A percentile compares a stretch with the other conserved stretches of the same genome.
phyloP scores from a whole-genome alignment of 2,797 vertebrate species.

The Streptopelia turtur region DNA sequence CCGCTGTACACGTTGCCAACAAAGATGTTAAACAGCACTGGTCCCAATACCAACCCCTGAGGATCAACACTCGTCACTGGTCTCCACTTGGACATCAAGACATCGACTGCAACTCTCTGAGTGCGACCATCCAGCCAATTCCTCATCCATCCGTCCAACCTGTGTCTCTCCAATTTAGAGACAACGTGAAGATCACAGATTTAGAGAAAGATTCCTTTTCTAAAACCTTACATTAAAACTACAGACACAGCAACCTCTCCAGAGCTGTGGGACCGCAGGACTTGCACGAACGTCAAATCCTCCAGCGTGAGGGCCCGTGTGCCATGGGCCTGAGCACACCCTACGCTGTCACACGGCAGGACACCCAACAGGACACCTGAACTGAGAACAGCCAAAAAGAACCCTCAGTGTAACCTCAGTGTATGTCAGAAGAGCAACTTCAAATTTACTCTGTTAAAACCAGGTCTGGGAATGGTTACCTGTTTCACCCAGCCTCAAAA shows the following conservation, averaged over 20 bases:
- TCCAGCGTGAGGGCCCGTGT: neutral
- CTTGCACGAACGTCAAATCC: neutral
- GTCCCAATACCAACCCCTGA: too few relatives aligned
- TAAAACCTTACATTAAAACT: neutral
- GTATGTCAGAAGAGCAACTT: neutral
- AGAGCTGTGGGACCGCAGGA: neutral
- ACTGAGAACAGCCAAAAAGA: neutral
- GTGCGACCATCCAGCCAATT: too few relatives aligned
- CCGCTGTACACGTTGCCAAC: too few relatives aligned
- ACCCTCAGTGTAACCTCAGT: neutral
- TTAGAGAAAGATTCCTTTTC: neutral
- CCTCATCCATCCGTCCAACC: too few relatives aligned
- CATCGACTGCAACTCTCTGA: too few relatives aligned
- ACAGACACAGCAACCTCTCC: neutral
- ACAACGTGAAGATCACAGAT: neutral
- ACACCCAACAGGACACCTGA: neutral
- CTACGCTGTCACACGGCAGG: fast-evolving
- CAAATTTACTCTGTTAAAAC: neutral
- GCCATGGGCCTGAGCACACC: neutral
- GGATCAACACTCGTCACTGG: too few relatives aligned
- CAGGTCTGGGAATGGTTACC: neutral
- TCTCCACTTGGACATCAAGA: too few relatives aligned
- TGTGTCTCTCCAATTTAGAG: too few relatives aligned
- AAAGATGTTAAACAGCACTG: too few relatives aligned
- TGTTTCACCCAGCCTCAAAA: neutral